Evolutionary conservation across 2,797 vertebrate genomes (phyloP).

Genomic region (Thalassophryne amazonica): DNA sequence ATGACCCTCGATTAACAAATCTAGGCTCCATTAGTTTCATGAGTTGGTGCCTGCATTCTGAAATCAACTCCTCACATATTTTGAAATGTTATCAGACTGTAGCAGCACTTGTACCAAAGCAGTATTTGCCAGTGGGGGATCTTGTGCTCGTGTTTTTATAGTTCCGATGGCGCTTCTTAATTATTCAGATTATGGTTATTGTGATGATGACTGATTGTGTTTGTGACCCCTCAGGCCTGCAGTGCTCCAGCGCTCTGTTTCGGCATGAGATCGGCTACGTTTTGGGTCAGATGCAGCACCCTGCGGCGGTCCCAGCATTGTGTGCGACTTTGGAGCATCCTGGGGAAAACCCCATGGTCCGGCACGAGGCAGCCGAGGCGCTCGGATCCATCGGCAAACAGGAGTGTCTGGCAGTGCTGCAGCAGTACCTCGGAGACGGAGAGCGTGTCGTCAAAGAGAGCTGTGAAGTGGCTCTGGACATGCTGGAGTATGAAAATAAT

Average conservation of each 20-base stretch:
- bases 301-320: conserved; percentile 83
- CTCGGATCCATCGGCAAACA: conserved; percentile 89
- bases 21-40: no score
- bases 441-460: conserved; percentile 94
- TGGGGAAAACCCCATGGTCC: conserved; percentile 89
- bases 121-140: no score
- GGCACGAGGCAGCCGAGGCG: conserved; percentile 94
- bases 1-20: no score
- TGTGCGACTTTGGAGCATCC: conserved; percentile 60
- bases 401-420: conserved; percentile 82
- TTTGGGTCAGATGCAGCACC: conserved; percentile 91
- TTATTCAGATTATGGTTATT: no score
- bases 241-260: conserved; percentile 85
- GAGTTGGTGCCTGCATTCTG: no score
- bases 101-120: no score
- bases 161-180: no score
- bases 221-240: conserved; percentile 78
- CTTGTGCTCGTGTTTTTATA: no score
- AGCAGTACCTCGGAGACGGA: conserved; percentile 67
- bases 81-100: no score
- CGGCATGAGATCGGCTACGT: conserved; percentile 94
- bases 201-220: no score
- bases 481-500: conserved; percentile 86
- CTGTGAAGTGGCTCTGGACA: conserved; percentile 92
- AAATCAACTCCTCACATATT: no score